Conservation (phyloP, 2,888 invertebrate genomes). For the Chrysodeixis includens region DNA sequence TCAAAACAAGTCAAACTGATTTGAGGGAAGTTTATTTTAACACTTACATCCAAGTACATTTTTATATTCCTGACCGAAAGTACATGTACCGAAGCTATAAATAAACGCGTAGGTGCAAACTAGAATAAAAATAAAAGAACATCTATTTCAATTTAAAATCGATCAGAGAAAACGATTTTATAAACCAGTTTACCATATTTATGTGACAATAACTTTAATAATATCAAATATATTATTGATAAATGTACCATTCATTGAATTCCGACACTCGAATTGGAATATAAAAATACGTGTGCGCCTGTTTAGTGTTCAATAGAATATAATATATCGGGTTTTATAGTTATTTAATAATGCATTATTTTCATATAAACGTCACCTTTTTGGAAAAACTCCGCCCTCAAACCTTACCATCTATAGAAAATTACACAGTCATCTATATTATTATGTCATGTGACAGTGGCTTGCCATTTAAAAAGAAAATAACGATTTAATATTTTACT, state of each 20-base stretch:
- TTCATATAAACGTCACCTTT: neutral
- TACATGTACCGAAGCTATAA: neutral
- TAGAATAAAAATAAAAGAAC: constrained; percentile 31
- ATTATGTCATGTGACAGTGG: too few species aligned
- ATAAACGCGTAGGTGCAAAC: constrained; percentile 12
- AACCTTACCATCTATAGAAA: too few species aligned
- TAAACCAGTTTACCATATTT: constrained; percentile 34
- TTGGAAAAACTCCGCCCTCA: too few species aligned
- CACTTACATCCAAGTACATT: neutral
- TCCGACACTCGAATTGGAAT: constrained; percentile 26
- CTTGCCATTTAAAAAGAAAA: too few species aligned
- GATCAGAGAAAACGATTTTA: constrained; percentile 22
- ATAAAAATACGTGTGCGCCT: constrained; percentile 17
- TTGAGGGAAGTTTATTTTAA: too few species aligned
- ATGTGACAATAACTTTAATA: constrained; percentile 42
- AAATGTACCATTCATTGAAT: constrained; percentile 31
- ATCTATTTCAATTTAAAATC: constrained; percentile 28
- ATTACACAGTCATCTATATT: too few species aligned
- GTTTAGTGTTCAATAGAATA: constrained; percentile 12
- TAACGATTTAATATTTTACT: too few species aligned
- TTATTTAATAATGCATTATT: neutral
- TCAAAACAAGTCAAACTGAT: too few species aligned
- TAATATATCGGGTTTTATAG: neutral
- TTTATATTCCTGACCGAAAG: neutral
- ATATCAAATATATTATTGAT: constrained; percentile 33